These are phyloP conservation scores for Bacillus rossius DNA, from an alignment of 1,140 invertebrate genomes.

Conservation along the genomic window DNA sequence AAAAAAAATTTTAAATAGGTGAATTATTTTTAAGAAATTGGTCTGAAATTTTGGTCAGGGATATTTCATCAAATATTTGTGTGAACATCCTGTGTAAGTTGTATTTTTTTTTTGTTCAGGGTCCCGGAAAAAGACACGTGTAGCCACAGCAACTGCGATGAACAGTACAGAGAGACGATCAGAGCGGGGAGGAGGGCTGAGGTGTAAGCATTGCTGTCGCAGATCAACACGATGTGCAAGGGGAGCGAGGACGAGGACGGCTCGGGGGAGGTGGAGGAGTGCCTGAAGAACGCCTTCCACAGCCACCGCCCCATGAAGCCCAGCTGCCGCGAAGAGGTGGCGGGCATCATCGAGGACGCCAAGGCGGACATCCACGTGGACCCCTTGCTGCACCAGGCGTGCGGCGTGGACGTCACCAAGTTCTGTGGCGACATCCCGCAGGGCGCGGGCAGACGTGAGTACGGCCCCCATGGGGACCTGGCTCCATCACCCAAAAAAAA, in stretches of 20 bases:
- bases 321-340: conserved; percentile 74
- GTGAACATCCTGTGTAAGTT: too few species aligned
- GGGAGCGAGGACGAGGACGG: conserved; percentile 46
- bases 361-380: conserved; percentile 80
- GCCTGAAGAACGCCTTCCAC: conserved; percentile 75
- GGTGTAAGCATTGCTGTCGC: too few species aligned
- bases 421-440: conserved; percentile 76
- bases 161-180: too few species aligned
- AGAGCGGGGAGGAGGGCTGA: too few species aligned
- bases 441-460: conserved; percentile 80
- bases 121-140: too few species aligned
- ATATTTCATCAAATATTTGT: too few species aligned
- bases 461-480: too few species aligned
- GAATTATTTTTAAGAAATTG: too few species aligned
- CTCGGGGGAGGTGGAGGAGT: conserved; percentile 70
- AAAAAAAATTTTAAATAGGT: too few species aligned
- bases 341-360: conserved; percentile 69
- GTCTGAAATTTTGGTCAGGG: too few species aligned
- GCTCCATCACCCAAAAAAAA: not conserved
- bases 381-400: conserved; percentile 70
- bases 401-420: conserved; percentile 72
- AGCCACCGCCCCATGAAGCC: conserved; percentile 63
- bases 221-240: conserved; percentile 52
- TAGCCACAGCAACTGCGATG: too few species aligned
- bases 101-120: too few species aligned